phyloP scores from a whole-genome alignment of 2,888 invertebrate genomes.

The Epicampocera succincta region DNA sequence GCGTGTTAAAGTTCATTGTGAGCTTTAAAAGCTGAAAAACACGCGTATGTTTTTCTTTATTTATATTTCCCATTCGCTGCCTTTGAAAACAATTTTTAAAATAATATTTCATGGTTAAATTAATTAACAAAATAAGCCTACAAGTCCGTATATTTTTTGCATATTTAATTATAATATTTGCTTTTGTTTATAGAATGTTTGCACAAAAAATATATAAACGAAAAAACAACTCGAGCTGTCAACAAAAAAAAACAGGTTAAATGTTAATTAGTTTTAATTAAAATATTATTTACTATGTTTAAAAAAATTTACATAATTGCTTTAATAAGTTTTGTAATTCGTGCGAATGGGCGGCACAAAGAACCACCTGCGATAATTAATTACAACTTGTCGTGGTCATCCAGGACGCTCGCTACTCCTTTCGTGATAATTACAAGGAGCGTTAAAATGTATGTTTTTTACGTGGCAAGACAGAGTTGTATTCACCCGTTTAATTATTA shows the following conservation, averaged over 20 bases:
- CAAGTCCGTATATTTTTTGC: background rate
- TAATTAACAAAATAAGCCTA: constrained; percentile 9
- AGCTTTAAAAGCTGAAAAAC: background rate
- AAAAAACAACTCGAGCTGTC: background rate
- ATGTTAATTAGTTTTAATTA: constrained; percentile 56
- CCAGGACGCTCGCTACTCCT: no score
- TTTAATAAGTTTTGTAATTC: constrained; percentile 6
- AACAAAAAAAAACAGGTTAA: constrained; percentile 26
- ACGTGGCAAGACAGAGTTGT: no score
- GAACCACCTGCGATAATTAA: background rate
- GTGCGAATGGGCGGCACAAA: background rate
- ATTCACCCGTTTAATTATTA: no score
- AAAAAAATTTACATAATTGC: constrained; percentile 46
- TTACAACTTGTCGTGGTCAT: background rate
- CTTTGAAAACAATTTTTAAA: constrained; percentile 5
- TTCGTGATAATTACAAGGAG: no score
- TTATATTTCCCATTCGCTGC: background rate
- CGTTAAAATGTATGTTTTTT: no score
- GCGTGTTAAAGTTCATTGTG: background rate
- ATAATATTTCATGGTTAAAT: constrained; percentile 13
- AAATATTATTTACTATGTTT: constrained; percentile 39
- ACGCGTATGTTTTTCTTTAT: background rate
- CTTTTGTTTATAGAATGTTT: constrained; percentile 23
- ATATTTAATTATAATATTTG: constrained; percentile 23
- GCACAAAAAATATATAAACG: no score